phyloP scores from a whole-genome alignment of 2,888 invertebrate species.

The Acanthopleura granulata region DNA sequence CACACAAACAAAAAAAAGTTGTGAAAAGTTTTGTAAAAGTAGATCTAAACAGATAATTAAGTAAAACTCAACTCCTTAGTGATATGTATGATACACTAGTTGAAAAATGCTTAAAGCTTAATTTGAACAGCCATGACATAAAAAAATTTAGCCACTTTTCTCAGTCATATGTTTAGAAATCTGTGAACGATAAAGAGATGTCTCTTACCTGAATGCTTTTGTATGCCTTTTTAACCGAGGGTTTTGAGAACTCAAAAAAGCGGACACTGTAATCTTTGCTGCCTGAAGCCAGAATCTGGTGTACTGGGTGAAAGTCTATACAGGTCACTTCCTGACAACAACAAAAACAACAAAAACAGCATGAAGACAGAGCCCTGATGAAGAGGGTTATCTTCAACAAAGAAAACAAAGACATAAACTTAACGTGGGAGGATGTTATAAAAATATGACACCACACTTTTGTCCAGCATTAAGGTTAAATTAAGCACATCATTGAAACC shows the following conservation, averaged over 20 bases:
- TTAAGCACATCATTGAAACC: no score
- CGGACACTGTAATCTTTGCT: constrained; percentile 95
- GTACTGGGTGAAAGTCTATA: constrained; percentile 91
- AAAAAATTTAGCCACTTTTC: no score
- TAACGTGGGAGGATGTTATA: constrained; percentile 7
- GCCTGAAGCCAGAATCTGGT: constrained; percentile 92
- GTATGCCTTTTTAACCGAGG: constrained; percentile 97
- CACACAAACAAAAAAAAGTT: no score
- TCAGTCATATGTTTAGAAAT: no score
- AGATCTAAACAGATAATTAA: no score
- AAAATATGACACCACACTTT: background rate
- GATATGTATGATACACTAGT: no score
- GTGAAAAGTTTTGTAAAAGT: no score
- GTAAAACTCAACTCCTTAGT: no score
- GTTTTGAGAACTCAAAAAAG: constrained; percentile 97
- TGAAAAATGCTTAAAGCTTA: no score
- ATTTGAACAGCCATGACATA: no score
- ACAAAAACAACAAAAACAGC: constrained; percentile 6
- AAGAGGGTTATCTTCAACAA: background rate
- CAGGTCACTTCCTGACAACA: constrained; percentile 86
- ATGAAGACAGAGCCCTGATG: background rate
- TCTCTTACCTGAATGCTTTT: constrained; percentile 86
- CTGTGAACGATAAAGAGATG: background rate
- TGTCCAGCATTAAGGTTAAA: no score
- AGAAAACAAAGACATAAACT: background rate